Base-by-base conservation (phyloP, 1,140 invertebrate genomes). In the Lerema accius region DNA sequence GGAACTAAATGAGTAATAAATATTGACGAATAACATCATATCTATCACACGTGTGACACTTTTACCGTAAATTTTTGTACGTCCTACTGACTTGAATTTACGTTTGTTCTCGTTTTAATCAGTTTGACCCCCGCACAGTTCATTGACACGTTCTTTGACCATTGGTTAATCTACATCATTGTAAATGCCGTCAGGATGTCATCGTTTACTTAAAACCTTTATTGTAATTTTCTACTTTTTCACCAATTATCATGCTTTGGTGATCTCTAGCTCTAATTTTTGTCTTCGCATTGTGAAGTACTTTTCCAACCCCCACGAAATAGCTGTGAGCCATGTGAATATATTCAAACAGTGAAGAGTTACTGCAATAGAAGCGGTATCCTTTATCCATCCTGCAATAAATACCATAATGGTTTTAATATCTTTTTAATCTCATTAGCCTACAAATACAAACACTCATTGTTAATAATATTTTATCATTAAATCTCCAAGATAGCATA, bases 271-370 rank as follows among this genome's bases (percentile, higher is more conserved):
- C 58, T 76, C 37, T 7, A 43, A 19, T 4, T 63, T 72, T 17
- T 75, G 78, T 66, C 60, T 67, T 65, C 68, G 79, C 4, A 63
- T 35, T 49, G 67, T 74, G 26, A 82, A 78, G 48, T 80, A 90
- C 65, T 90, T 91, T 60, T 93, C 92, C 1, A 92, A 60, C 0
- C 87, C 86, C 94, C 94, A 95, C 0, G 92, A 92, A 6, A 92
- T 82, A 0, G 92, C 92, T 0, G 93, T 93, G 0, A 92, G 55
- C 73, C 92, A 94, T 0, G 93, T 93, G 59, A 94, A 88, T 10
- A 94, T 90, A 53, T 95, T 94, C 0, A 95, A 80, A 67, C 92
- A 92, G 68, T 95, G 94, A 48, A 94, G 67, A 4, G 92, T 92
- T 6, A 94, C 83, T 4, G 92, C 78, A 43, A 94, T 94, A 64